Percentiles rank a stretch among this genome's conserved stretches.
phyloP scores from a whole-genome alignment of 1,140 invertebrate genomes.

The Ceratosolen solmsi region DNA sequence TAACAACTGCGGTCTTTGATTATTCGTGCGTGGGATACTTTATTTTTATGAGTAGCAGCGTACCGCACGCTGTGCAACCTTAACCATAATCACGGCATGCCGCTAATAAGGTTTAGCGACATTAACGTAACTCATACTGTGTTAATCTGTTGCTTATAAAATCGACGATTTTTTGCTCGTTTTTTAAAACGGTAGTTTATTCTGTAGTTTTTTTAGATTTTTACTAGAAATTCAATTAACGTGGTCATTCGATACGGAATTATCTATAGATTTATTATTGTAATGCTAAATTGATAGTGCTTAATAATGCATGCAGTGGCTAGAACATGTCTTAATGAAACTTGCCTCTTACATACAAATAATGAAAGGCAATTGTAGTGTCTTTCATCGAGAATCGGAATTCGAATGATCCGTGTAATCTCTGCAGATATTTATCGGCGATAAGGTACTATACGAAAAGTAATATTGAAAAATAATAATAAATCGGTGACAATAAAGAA shows the following conservation, averaged over 20 bases:
- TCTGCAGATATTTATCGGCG: not conserved
- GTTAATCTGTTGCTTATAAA: not conserved
- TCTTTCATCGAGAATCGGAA: slow-evolving; percentile 10
- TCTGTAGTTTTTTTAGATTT: not conserved
- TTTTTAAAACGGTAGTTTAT: slow-evolving; percentile 15
- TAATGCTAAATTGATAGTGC: slow-evolving; percentile 40
- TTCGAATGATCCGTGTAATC: not conserved
- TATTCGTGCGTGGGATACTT: slow-evolving; percentile 51
- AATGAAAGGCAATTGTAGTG: slow-evolving; percentile 6
- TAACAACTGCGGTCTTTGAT: slow-evolving; percentile 24
- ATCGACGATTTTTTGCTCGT: not conserved
- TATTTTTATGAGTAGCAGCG: slow-evolving; percentile 31
- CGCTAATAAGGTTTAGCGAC: slow-evolving; percentile 48
- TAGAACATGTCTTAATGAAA: not conserved
- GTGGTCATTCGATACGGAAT: not conserved
- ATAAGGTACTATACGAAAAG: not conserved
- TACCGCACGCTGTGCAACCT: slow-evolving; percentile 2
- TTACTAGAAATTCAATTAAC: not conserved
- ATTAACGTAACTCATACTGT: slow-evolving; percentile 31
- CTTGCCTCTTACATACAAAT: not conserved
- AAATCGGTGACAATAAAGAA: not conserved
- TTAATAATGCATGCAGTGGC: not conserved
- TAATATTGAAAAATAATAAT: not conserved
- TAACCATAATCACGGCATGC: not conserved
- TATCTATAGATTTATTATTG: slow-evolving; percentile 27